These are phyloP conservation scores for Melopsittacus undulatus DNA, from an alignment of 2,797 vertebrate species.

Conservation along the genomic window DNA sequence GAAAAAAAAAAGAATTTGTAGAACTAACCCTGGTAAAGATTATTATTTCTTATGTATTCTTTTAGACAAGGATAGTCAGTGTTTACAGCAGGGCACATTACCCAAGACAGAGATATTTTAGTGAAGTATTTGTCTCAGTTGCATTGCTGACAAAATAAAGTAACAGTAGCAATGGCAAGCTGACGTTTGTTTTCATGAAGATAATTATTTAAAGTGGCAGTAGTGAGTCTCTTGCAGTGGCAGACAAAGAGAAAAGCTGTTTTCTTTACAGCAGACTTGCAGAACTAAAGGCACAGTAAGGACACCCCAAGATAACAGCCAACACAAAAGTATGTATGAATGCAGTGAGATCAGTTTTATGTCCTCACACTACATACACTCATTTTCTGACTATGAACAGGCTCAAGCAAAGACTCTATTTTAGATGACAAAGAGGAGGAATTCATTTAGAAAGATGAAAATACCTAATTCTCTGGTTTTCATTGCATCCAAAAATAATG, in stretches of 20 bases:
- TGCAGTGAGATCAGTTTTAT: not conserved
- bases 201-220: not conserved
- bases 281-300: not conserved
- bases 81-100: not conserved
- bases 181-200: not conserved
- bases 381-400: not conserved
- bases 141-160: not conserved
- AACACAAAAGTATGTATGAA: not conserved
- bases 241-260: not conserved
- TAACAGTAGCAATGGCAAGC: not conserved
- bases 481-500: not conserved
- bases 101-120: not conserved
- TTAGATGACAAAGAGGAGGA: not conserved
- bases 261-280: not conserved
- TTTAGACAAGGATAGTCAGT: not conserved
- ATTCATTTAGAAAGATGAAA: not conserved
- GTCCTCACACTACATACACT: not conserved
- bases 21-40: not conserved
- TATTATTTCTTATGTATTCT: not conserved
- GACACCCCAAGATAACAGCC: not conserved
- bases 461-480: not conserved
- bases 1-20: not conserved
- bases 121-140: not conserved
- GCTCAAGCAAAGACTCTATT: not conserved
- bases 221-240: not conserved